phyloP scores from a whole-genome alignment of 2,888 invertebrate genomes.

The Dermolepida albohirtum region DNA sequence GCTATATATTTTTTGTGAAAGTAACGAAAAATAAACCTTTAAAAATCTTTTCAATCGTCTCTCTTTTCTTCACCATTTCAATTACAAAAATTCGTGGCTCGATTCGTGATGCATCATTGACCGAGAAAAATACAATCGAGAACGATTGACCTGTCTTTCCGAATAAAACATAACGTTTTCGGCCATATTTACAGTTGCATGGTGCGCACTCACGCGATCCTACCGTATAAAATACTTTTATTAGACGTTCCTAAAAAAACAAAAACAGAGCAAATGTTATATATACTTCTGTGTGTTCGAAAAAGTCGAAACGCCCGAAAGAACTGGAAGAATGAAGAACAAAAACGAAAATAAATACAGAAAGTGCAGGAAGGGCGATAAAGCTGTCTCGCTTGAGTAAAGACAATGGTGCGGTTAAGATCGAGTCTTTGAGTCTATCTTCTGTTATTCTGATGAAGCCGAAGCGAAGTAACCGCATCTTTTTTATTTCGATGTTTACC shows the following conservation, averaged over 20 bases:
- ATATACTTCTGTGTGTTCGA: background rate
- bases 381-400: slow-evolving; percentile 34
- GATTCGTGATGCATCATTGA: slow-evolving; percentile 25
- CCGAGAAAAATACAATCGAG: slow-evolving; percentile 24
- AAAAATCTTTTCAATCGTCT: background rate
- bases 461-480: slow-evolving; percentile 27
- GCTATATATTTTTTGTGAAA: background rate
- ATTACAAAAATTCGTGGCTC: slow-evolving; percentile 15
- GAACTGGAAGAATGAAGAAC: slow-evolving; percentile 6
- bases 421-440: slow-evolving; percentile 32
- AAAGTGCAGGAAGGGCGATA: slow-evolving; percentile 35
- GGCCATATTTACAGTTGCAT: slow-evolving; percentile 31
- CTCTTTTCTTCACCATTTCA: slow-evolving; percentile 20
- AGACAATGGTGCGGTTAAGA: slow-evolving; percentile 44
- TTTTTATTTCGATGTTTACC: slow-evolving; percentile 20
- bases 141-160: slow-evolving; percentile 24
- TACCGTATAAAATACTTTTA: slow-evolving; percentile 27
- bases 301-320: background rate
- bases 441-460: slow-evolving; percentile 24
- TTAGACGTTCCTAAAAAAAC: background rate
- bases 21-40: background rate
- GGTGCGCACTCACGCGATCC: background rate
- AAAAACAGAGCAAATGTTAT: background rate
- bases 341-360: slow-evolving; percentile 15
- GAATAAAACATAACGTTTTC: slow-evolving; percentile 24